A percentile compares a stretch with the other conserved stretches of the same genome.
These are phyloP conservation scores for Aurelia coerulea DNA, from an alignment of 30 jellyfish, hydroid and myxozoan genomes.

Conservation along the genomic window DNA sequence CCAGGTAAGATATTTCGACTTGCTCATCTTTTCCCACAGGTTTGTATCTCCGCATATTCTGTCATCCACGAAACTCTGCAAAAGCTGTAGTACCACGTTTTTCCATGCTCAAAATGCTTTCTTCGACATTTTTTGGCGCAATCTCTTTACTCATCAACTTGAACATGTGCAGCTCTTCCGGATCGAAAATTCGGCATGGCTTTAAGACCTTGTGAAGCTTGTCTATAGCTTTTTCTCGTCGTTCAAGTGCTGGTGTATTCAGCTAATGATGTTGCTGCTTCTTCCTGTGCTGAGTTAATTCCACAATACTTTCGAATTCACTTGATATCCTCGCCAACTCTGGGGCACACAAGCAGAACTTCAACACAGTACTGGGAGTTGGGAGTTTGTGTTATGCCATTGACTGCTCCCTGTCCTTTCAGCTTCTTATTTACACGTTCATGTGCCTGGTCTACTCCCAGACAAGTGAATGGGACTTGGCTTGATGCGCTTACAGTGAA, in stretches of 20 bases:
- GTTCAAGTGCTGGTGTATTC: constrained; percentile 16
- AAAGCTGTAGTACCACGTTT: not conserved
- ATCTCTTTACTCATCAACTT: not conserved
- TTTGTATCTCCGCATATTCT: constrained; percentile 15
- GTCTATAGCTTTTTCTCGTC: constrained; percentile 18
- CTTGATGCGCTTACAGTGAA: not conserved
- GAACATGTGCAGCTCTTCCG: constrained; percentile 7
- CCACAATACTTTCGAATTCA: not conserved
- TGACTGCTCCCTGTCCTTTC: constrained; percentile 41
- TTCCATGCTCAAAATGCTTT: constrained; percentile 5
- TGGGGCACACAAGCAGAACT: constrained; percentile 41
- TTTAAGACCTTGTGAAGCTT: constrained; percentile 21
- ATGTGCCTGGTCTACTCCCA: constrained; percentile 39
- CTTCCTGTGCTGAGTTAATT: not conserved
- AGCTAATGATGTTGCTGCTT: constrained; percentile 9
- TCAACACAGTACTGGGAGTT: constrained; percentile 14
- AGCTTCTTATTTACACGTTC: constrained; percentile 37
- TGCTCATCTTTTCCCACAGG: constrained; percentile 18
- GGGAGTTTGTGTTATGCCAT: constrained; percentile 28
- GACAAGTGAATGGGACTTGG: constrained; percentile 43
- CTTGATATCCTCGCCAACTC: constrained; percentile 33
- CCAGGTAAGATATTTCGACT: constrained; percentile 18
- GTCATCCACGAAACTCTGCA: constrained; percentile 26
- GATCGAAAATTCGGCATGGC: not conserved
- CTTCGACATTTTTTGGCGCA: not conserved